phyloP scores from a whole-genome alignment of 1,140 invertebrate species.

The Achroia grisella region DNA sequence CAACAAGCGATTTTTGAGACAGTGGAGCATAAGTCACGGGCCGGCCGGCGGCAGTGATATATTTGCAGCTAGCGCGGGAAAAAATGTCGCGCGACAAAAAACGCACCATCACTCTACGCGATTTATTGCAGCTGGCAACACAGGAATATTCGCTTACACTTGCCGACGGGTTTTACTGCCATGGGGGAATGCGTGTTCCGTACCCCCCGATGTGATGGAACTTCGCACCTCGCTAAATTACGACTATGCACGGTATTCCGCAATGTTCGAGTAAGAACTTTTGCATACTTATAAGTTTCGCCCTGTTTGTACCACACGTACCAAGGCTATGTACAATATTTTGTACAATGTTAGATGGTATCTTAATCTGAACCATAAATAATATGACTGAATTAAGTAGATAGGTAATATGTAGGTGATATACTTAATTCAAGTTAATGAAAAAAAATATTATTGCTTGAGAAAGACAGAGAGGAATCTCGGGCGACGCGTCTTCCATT shows the following conservation, averaged over 20 bases:
- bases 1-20: constrained; percentile 33
- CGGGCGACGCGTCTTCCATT: too few relatives aligned
- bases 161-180: constrained; percentile 35
- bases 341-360: too few relatives aligned
- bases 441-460: too few relatives aligned
- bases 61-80: constrained; percentile 64
- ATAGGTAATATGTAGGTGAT: too few relatives aligned
- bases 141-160: constrained; percentile 56
- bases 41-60: constrained; percentile 45
- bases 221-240: constrained; percentile 69
- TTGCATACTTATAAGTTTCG: too few relatives aligned
- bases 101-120: constrained; percentile 51
- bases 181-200: constrained; percentile 32
- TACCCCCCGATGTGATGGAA: constrained; percentile 67
- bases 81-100: constrained; percentile 68
- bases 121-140: constrained; percentile 63
- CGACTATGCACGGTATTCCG: constrained; percentile 25
- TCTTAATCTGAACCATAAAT: too few relatives aligned
- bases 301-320: too few relatives aligned
- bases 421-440: too few relatives aligned
- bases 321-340: too few relatives aligned
- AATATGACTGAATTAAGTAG: too few relatives aligned
- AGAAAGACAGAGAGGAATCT: too few relatives aligned
- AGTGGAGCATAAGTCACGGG: constrained; percentile 59
- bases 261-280: constrained; percentile 5